Evolutionary conservation across 2,797 vertebrate genomes (phyloP).

Genomic region (Cossypha dichroa): DNA sequence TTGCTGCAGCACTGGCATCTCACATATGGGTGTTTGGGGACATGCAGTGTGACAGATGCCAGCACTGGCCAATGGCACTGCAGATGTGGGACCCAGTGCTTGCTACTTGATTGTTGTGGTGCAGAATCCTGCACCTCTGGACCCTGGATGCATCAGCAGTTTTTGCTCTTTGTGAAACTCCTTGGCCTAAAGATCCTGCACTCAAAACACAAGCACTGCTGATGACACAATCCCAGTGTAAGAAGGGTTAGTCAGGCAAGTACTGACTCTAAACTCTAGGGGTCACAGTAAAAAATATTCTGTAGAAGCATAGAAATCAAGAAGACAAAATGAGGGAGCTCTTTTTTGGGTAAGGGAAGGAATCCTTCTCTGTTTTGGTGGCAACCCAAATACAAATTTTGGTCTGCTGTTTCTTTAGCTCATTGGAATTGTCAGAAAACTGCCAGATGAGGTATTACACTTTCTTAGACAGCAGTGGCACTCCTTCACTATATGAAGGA

Average conservation of each 20-base stretch:
- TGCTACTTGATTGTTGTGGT: accelerated
- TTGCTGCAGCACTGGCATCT: not conserved
- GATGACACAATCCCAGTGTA: not conserved
- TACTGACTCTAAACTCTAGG: not conserved
- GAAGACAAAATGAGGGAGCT: not conserved
- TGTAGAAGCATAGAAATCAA: not conserved
- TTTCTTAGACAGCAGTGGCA: not conserved
- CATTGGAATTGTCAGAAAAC: not conserved
- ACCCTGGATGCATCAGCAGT: not conserved
- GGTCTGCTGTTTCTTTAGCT: not conserved
- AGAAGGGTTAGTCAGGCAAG: not conserved
- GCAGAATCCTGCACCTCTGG: not conserved
- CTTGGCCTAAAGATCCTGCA: not conserved
- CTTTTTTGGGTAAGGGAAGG: not conserved
- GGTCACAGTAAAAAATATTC: not conserved
- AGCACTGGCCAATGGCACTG: accelerated
- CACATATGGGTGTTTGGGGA: not conserved
- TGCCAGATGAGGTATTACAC: not conserved
- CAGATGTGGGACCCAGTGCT: not conserved
- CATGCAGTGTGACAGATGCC: not conserved
- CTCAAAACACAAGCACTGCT: not conserved
- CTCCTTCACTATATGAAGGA: not conserved
- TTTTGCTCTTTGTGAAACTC: not conserved
- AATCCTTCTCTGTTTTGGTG: not conserved
- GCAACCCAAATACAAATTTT: not conserved